These are phyloP conservation scores for Campoplex capitator DNA, from an alignment of 2,888 invertebrate species.

Conservation along the genomic window DNA sequence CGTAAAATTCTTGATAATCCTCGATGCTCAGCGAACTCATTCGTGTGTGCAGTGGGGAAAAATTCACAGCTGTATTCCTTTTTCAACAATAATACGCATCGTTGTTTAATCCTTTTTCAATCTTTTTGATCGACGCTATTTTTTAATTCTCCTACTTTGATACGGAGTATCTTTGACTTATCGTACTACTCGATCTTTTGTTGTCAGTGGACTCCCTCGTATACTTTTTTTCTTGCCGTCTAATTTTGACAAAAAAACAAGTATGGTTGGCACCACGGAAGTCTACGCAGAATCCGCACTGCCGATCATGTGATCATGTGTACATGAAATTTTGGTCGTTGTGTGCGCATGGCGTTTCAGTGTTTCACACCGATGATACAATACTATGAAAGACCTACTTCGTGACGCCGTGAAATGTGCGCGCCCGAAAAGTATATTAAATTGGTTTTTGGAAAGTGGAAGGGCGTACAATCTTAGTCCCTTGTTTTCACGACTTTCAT, in stretches of 20 bases:
- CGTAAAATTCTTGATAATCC: slow-evolving; percentile 65
- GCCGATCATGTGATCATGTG: slow-evolving; percentile 59
- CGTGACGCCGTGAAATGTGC: background rate
- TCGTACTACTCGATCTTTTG: slow-evolving; percentile 8
- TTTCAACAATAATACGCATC: slow-evolving; percentile 46
- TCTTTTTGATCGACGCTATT: background rate
- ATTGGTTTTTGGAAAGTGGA: too few relatives aligned
- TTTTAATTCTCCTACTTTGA: background rate
- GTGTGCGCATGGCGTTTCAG: background rate
- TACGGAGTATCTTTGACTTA: background rate
- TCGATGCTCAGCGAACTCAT: slow-evolving; percentile 65
- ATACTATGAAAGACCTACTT: background rate
- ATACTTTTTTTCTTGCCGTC: background rate
- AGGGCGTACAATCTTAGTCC: too few relatives aligned
- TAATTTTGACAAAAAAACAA: slow-evolving; percentile 14
- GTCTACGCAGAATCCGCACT: slow-evolving; percentile 57
- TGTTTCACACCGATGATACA: background rate
- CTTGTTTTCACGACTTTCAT: too few relatives aligned
- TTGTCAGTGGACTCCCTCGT: background rate
- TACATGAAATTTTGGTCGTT: background rate
- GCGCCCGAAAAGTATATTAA: too few relatives aligned
- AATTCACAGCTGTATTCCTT: background rate
- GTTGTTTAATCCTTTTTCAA: background rate
- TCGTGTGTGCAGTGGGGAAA: slow-evolving; percentile 28
- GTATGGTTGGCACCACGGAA: slow-evolving; percentile 43